Percentiles rank a stretch among this genome's conserved stretches.
These are phyloP conservation scores for Girardia tigrina DNA, from an alignment of 2,888 invertebrate species.

Conservation along the genomic window DNA sequence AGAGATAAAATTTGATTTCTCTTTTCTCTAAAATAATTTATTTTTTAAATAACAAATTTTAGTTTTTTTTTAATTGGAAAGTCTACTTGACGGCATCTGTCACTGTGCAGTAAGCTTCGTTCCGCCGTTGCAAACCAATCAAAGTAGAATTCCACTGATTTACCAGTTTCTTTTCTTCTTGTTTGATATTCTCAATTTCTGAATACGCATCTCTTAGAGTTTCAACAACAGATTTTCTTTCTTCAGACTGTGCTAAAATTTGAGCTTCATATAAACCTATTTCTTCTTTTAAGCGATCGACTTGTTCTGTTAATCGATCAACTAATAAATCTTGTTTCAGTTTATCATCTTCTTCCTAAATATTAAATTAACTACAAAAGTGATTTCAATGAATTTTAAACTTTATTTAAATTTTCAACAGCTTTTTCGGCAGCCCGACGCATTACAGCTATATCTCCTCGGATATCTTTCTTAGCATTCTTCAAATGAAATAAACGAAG, in stretches of 20 bases:
- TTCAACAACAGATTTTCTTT: slow-evolving; percentile 46
- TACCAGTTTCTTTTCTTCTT: slow-evolving; percentile 50
- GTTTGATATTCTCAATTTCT: slow-evolving; percentile 47
- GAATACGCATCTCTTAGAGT: slow-evolving; percentile 48
- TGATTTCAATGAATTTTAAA: background rate
- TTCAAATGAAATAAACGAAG: slow-evolving; percentile 50
- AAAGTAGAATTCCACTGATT: slow-evolving; percentile 50
- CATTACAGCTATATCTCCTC: slow-evolving; percentile 50
- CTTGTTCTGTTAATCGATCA: slow-evolving; percentile 47
- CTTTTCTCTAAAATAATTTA: slow-evolving; percentile 42
- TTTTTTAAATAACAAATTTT: too few species aligned
- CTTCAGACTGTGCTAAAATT: slow-evolving; percentile 46
- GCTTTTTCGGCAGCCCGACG: slow-evolving; percentile 49
- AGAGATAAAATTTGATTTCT: slow-evolving; percentile 46
- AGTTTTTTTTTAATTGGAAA: slow-evolving; percentile 25
- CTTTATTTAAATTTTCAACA: slow-evolving; percentile 39
- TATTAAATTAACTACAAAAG: too few species aligned
- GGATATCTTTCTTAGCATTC: slow-evolving; percentile 48
- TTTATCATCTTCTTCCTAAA: slow-evolving; percentile 46
- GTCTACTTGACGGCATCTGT: slow-evolving; percentile 45
- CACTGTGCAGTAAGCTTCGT: slow-evolving; percentile 50
- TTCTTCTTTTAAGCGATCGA: slow-evolving; percentile 48
- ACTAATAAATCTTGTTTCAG: slow-evolving; percentile 49
- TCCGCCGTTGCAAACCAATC: slow-evolving; percentile 50
- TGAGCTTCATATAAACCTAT: slow-evolving; percentile 49